Percentiles rank a stretch among this genome's conserved stretches.
Evolutionary conservation across 92 coral and sea anemone genomes (phyloP).

Genomic region (Parazoanthus swiftii): DNA sequence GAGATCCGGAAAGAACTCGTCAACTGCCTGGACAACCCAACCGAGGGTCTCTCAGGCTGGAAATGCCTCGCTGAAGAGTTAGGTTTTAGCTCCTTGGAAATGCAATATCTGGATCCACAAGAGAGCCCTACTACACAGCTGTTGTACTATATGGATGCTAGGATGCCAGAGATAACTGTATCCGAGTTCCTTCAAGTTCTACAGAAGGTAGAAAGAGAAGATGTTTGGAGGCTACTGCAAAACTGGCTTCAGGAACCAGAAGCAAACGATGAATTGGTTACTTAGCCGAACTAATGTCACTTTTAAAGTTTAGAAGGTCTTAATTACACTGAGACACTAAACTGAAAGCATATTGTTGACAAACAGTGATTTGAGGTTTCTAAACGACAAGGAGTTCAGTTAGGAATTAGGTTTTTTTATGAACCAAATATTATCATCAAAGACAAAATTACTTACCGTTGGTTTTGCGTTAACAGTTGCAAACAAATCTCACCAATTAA

Average conservation of each 20-base stretch:
- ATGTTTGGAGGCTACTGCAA: constrained; percentile 5
- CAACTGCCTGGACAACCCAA: not conserved
- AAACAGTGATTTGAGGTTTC: too few relatives aligned
- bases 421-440: too few relatives aligned
- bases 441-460: too few relatives aligned
- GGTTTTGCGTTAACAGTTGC: too few relatives aligned
- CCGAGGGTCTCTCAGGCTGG: too few relatives aligned
- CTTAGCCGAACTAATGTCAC: not conserved
- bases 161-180: not conserved
- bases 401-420: too few relatives aligned
- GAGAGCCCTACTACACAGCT: not conserved
- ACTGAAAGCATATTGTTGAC: not conserved
- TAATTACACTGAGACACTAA: too few relatives aligned
- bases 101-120: too few relatives aligned
- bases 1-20: constrained; percentile 3
- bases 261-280: not conserved
- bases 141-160: constrained; percentile 12
- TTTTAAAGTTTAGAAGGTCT: not conserved
- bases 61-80: too few relatives aligned
- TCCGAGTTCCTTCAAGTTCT: constrained; percentile 11
- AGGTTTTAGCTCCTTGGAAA: too few relatives aligned
- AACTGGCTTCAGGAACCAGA: constrained; percentile 25
- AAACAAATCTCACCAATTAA: too few relatives aligned
- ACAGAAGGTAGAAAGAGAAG: constrained; percentile 7
- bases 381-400: too few relatives aligned